Conservation (phyloP, 2,797 vertebrate genomes). For the Chelon labrosus region DNA sequence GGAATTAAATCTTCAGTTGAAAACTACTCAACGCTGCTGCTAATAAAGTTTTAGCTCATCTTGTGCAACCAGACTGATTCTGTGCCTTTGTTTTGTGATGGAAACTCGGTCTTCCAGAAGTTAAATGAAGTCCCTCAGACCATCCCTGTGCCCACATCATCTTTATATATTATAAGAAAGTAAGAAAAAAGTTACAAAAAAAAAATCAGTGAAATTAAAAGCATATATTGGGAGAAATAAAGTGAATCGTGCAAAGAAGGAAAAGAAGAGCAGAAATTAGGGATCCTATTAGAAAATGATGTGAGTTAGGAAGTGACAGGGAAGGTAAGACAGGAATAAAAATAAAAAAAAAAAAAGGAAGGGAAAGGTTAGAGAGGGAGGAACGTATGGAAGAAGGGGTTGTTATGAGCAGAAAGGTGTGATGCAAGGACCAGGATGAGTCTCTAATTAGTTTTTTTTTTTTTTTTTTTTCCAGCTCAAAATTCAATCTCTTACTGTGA, state of each 20-base stretch:
- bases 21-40: slow-evolving; percentile 27
- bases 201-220: too few species aligned
- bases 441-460: slow-evolving; percentile 71
- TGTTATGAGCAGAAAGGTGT: slow-evolving; percentile 64
- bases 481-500: slow-evolving; percentile 74
- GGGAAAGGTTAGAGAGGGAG: slow-evolving; percentile 23
- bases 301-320: background rate
- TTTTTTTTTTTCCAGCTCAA: slow-evolving; percentile 68
- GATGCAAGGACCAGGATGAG: slow-evolving; percentile 72
- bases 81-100: background rate
- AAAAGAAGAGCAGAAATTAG: background rate
- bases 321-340: slow-evolving; percentile 23
- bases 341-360: background rate
- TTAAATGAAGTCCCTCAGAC: background rate
- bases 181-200: too few species aligned
- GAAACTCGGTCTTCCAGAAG: slow-evolving; percentile 14
- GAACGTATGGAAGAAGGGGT: slow-evolving; percentile 33
- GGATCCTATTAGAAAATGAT: slow-evolving; percentile 1
- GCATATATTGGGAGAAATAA: too few species aligned
- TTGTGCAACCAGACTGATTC: background rate
- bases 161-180: too few species aligned
- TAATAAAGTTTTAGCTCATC: slow-evolving; percentile 19
- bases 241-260: background rate
- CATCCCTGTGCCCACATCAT: too few species aligned
- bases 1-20: slow-evolving; percentile 20